These are phyloP conservation scores for Pomatorhinus ruficollis DNA, from an alignment of 2,113 vertebrate genomes.

Conservation along the genomic window DNA sequence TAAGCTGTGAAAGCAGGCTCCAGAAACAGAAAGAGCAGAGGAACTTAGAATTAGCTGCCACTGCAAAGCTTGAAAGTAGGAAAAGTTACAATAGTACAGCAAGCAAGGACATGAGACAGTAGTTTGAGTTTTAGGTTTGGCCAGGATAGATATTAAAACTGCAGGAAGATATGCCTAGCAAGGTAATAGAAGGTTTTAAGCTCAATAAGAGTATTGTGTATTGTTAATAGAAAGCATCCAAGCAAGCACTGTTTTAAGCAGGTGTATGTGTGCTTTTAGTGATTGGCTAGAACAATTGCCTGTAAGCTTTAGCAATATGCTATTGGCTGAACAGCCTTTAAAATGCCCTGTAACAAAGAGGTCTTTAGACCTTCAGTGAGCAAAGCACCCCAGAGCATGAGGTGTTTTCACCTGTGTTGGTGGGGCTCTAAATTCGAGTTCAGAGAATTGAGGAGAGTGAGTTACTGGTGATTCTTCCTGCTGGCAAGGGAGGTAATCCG, in stretches of 20 bases:
- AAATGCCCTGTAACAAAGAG: neutral
- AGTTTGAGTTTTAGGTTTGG: neutral
- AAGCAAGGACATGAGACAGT: neutral
- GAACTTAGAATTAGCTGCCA: neutral
- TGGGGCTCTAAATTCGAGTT: neutral
- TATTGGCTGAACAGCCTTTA: neutral
- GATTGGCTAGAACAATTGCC: neutral
- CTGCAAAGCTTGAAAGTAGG: neutral
- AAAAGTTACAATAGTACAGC: neutral
- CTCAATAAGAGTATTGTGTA: neutral
- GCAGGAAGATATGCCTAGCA: neutral
- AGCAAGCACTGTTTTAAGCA: neutral
- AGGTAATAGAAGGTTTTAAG: neutral
- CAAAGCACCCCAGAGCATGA: neutral
- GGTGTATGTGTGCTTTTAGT: neutral
- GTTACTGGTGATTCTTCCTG: neutral
- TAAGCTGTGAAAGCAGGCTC: neutral
- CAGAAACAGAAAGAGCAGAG: neutral
- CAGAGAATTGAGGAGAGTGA: neutral
- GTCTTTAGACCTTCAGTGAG: neutral
- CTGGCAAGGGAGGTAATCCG: neutral
- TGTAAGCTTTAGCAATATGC: neutral
- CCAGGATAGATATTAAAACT: neutral
- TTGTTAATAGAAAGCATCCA: neutral
- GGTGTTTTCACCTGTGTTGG: neutral